Conservation (phyloP, 2,113 vertebrate genomes). For the mouse (Mus musculus) region GRCm39 chr13:77619001-77619500, state of each 20-base stretch:
- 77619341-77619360: slow-evolving; percentile 40
- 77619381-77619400: slow-evolving; percentile 50
- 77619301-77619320: slow-evolving; percentile 7
- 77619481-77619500: slow-evolving; percentile 31
- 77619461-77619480: slow-evolving; percentile 57
- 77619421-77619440: slow-evolving; percentile 43
- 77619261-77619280: slow-evolving; percentile 26
- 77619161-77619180: slow-evolving; percentile 41
- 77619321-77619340: slow-evolving; percentile 62
- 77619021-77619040: neutral
- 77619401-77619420: slow-evolving; percentile 39
- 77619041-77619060: slow-evolving; percentile 49
- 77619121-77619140: neutral
- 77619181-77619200: neutral
- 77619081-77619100: slow-evolving; percentile 14
- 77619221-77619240: slow-evolving; percentile 33
- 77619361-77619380: slow-evolving; percentile 49
- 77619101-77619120: neutral
- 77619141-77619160: neutral
- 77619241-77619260: slow-evolving; percentile 31
- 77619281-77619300: slow-evolving; percentile 51
- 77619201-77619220: neutral
- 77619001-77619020: slow-evolving; percentile 18
- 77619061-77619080: slow-evolving; percentile 57
- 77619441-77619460: slow-evolving; percentile 61